These are phyloP conservation scores for Lydus trimaculatus DNA, from an alignment of 2,888 invertebrate genomes.

Conservation along the genomic window DNA sequence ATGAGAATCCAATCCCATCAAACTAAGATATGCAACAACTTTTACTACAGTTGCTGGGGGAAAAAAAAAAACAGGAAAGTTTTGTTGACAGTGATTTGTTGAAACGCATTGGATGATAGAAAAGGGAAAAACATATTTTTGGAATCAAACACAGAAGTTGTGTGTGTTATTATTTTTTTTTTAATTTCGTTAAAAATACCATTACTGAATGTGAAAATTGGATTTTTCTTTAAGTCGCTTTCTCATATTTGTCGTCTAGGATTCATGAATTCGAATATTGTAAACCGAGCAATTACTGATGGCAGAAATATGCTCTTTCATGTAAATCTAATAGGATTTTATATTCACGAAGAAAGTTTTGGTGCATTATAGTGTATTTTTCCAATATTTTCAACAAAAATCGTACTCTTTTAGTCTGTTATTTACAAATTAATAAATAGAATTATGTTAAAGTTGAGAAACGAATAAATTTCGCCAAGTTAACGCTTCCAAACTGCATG, in stretches of 20 bases:
- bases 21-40: background rate
- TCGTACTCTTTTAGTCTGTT: background rate
- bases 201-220: background rate
- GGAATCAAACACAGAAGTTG: background rate
- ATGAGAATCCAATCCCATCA: background rate
- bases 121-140: background rate
- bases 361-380: background rate
- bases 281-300: background rate
- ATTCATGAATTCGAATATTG: background rate
- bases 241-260: background rate
- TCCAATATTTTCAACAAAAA: background rate
- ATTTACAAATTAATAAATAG: no score
- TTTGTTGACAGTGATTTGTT: background rate
- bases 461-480: no score
- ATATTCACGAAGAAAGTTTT: background rate
- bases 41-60: background rate
- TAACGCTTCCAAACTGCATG: no score
- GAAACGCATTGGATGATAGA: background rate
- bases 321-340: conserved; percentile 7
- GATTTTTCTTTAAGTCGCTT: background rate
- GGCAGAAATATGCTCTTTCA: conserved; percentile 4
- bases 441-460: no score
- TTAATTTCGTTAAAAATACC: background rate
- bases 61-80: background rate
- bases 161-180: no score